A percentile compares a stretch with the other conserved stretches of the same genome.
Evolutionary conservation across 2,113 vertebrate species (phyloP).

Genomic region (Chloropsis cyanopogon): DNA sequence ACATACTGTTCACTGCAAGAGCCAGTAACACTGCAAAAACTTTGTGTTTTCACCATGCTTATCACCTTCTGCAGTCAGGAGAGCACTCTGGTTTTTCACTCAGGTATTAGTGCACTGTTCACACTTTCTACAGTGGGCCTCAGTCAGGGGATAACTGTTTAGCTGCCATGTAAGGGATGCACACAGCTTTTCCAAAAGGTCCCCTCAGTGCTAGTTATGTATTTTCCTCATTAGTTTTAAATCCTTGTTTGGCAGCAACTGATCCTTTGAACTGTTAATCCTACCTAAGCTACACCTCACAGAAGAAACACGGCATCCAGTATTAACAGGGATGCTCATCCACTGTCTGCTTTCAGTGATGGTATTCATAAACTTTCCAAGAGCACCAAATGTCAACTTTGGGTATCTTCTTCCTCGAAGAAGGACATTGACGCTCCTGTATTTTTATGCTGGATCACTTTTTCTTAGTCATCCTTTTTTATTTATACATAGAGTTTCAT

Average conservation of each 20-base stretch:
- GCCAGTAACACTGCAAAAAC: not conserved
- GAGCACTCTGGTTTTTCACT: not conserved
- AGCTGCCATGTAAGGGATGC: not conserved
- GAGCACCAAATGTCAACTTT: not conserved
- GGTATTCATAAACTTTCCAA: not conserved
- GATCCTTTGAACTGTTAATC: not conserved
- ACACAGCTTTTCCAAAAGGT: not conserved
- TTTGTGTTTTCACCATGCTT: not conserved
- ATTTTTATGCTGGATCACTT: not conserved
- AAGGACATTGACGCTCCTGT: not conserved
- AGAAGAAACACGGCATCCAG: not conserved
- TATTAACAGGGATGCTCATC: not conserved
- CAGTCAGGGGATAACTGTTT: not conserved
- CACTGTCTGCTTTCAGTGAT: not conserved
- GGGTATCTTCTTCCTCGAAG: not conserved
- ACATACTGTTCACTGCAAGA: not conserved
- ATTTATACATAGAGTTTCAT: not conserved
- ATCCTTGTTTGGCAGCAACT: not conserved
- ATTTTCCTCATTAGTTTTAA: slow-evolving; percentile 41
- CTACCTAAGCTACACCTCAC: not conserved
- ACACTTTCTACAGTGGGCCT: not conserved
- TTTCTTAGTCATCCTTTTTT: not conserved
- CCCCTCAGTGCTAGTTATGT: not conserved
- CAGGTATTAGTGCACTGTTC: not conserved
- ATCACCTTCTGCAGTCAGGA: not conserved